Evolutionary conservation across 1,140 invertebrate species (phyloP).

Genomic region (Pogonus chalceus): DNA sequence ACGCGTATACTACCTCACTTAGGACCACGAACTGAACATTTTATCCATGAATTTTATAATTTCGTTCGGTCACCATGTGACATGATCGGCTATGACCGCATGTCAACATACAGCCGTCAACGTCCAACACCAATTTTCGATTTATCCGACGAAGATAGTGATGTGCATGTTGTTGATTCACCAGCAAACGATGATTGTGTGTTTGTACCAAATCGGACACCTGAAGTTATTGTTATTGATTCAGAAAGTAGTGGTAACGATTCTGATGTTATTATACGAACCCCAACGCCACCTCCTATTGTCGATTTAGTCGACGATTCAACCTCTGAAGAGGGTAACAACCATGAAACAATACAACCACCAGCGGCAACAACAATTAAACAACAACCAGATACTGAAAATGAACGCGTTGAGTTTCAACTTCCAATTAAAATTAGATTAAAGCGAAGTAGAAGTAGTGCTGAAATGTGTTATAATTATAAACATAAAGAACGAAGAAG

Average conservation of each 20-base stretch:
- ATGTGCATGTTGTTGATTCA: constrained; percentile 15
- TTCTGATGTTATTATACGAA: constrained; percentile 27
- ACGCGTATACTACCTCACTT: constrained; percentile 47
- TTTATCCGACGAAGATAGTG: constrained; percentile 13
- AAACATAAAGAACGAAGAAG: background rate
- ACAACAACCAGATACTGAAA: background rate
- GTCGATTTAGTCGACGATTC: constrained; percentile 23
- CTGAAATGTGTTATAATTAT: background rate
- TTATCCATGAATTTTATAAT: constrained; percentile 79
- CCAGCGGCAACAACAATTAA: background rate
- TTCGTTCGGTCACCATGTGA: constrained; percentile 80
- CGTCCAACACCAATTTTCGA: constrained; percentile 9
- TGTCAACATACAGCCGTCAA: constrained; percentile 32
- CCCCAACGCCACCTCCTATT: constrained; percentile 18
- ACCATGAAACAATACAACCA: constrained; percentile 3
- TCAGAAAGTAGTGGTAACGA: constrained; percentile 23
- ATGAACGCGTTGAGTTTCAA: background rate
- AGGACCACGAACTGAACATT: constrained; percentile 58
- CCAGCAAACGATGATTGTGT: constrained; percentile 11
- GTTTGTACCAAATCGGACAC: constrained; percentile 8
- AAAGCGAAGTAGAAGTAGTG: constrained; percentile 18
- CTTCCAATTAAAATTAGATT: constrained; percentile 25
- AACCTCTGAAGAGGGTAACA: constrained; percentile 23
- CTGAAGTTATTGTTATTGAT: constrained; percentile 20
- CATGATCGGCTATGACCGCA: constrained; percentile 62